A percentile compares a stretch with the other conserved stretches of the same genome.
phyloP scores from a whole-genome alignment of 1,140 invertebrate genomes.

The Protaetia brevitarsis region DNA sequence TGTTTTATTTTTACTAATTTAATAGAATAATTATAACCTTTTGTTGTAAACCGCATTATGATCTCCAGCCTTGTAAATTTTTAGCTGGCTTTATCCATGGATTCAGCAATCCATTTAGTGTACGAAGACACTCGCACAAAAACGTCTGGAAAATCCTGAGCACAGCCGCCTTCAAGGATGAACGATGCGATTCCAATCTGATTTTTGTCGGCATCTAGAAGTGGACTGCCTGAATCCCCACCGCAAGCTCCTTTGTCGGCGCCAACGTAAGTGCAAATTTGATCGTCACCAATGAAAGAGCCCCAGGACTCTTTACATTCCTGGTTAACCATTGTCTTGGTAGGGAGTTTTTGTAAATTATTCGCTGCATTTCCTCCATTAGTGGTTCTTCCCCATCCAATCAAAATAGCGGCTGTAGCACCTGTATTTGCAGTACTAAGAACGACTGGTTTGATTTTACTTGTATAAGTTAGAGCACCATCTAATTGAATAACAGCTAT shows the following conservation, averaged over 20 bases:
- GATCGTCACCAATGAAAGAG: constrained; percentile 35
- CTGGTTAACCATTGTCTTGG: neutral
- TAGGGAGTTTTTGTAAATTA: neutral
- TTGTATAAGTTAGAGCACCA: neutral
- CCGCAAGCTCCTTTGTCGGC: constrained; percentile 49
- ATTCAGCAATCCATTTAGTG: constrained; percentile 47
- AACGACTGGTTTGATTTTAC: neutral
- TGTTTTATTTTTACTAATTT: too few relatives aligned
- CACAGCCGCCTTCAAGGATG: constrained; percentile 54
- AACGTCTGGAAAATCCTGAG: constrained; percentile 56
- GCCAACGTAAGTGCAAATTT: constrained; percentile 51
- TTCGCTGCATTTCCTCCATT: neutral
- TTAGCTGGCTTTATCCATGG: too few relatives aligned
- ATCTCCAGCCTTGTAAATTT: too few relatives aligned
- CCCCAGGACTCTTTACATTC: constrained; percentile 32
- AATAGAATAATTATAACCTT: too few relatives aligned
- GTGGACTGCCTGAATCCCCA: constrained; percentile 27
- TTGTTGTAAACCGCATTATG: too few relatives aligned
- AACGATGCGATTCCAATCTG: constrained; percentile 57
- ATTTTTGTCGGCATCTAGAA: constrained; percentile 4
- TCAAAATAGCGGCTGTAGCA: neutral
- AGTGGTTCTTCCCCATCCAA: neutral
- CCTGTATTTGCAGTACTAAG: neutral
- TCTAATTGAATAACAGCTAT: neutral
- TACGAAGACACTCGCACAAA: constrained; percentile 53